Conservation (phyloP, 2,113 vertebrate genomes). For the Dendropsophus ebraccatus region DNA sequence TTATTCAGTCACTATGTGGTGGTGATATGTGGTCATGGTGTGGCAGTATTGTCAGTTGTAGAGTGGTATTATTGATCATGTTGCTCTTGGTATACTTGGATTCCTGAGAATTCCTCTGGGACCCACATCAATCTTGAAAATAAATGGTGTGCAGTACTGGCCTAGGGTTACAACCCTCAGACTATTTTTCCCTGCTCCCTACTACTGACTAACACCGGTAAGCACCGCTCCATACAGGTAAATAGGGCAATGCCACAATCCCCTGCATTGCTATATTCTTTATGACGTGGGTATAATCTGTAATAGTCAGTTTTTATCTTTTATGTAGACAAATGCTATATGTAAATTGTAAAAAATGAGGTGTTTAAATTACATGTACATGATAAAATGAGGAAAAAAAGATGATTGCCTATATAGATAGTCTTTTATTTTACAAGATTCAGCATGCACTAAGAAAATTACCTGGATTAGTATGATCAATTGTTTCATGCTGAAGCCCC, state of each 20-base stretch:
- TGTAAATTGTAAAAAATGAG: neutral
- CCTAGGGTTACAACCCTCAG: neutral
- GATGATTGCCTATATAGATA: neutral
- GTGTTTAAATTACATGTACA: neutral
- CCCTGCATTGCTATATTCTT: too few relatives aligned
- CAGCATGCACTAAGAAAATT: neutral
- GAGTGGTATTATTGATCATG: too few relatives aligned
- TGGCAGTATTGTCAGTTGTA: too few relatives aligned
- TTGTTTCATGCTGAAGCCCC: neutral
- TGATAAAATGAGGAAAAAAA: neutral
- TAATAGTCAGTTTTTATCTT: neutral
- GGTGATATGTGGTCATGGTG: too few relatives aligned
- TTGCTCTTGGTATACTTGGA: too few relatives aligned
- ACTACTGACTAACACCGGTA: too few relatives aligned
- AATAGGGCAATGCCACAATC: too few relatives aligned
- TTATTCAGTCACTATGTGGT: too few relatives aligned
- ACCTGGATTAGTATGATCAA: neutral
- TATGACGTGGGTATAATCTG: too few relatives aligned
- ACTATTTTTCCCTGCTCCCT: neutral
- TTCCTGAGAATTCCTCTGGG: neutral
- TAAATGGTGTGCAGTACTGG: too few relatives aligned
- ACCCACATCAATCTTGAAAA: neutral
- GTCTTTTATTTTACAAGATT: neutral
- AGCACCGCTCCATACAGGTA: too few relatives aligned
- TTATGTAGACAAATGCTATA: neutral